Conservation (phyloP, 2,888 invertebrate species). For the Dusona sp. region DNA sequence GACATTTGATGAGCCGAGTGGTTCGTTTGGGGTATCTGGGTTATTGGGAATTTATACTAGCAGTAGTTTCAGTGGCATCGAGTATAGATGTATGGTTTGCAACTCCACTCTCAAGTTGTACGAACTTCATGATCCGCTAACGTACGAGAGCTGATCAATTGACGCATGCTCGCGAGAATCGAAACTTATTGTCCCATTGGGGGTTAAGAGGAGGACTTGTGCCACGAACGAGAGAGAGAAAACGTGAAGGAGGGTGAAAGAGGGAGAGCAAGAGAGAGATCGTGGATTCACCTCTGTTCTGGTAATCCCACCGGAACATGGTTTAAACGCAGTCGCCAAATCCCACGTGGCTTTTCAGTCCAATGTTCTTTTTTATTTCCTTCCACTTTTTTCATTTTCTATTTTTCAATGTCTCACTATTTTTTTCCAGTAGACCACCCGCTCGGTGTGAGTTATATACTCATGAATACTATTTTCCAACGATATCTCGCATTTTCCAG, state of each 20-base stretch:
- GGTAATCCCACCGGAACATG: conserved; percentile 44
- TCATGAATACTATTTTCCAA: not conserved
- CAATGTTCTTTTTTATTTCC: conserved; percentile 30
- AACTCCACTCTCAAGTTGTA: conserved; percentile 14
- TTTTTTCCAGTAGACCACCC: not conserved
- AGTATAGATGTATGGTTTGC: not conserved
- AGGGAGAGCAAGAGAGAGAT: conserved; percentile 13
- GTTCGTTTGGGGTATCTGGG: conserved; percentile 24
- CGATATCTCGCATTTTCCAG: not conserved
- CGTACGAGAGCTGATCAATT: conserved; percentile 48
- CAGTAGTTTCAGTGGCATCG: conserved; percentile 6
- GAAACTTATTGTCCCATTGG: conserved; percentile 52
- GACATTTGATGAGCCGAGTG: conserved; percentile 25
- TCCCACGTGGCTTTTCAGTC: conserved; percentile 45
- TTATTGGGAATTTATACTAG: conserved; percentile 25
- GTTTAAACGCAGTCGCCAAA: conserved; percentile 39
- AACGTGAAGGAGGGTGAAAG: conserved; percentile 28
- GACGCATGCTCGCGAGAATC: conserved; percentile 51
- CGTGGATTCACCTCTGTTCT: conserved; percentile 33
- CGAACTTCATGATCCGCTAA: conserved; percentile 33
- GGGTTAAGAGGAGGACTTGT: conserved; percentile 1
- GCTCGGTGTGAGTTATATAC: not conserved
- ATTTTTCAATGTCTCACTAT: conserved; percentile 1
- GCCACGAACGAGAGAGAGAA: not conserved
- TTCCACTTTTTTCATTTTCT: conserved; percentile 14